These are phyloP conservation scores for Poecilia velifera DNA, from an alignment of 2,797 vertebrate species.

Conservation along the genomic window DNA sequence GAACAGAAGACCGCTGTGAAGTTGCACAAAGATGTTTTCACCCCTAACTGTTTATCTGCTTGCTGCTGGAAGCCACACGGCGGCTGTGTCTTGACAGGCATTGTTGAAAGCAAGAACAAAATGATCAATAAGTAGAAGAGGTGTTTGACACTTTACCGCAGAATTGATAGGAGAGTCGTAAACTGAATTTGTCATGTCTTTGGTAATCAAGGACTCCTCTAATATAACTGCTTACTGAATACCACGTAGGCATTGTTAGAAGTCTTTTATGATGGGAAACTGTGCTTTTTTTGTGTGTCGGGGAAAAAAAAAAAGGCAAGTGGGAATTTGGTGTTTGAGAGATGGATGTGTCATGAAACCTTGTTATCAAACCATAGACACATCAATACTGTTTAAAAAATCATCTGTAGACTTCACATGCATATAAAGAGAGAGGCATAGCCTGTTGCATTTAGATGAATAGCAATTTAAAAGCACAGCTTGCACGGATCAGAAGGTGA, in stretches of 20 bases:
- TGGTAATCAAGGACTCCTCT: slow-evolving; percentile 15
- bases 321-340: slow-evolving; percentile 8
- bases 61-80: background rate
- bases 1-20: slow-evolving; percentile 44
- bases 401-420: background rate
- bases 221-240: background rate
- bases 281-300: background rate
- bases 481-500: slow-evolving; percentile 44
- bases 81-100: background rate
- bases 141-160: slow-evolving; percentile 30
- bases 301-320: background rate
- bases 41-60: background rate
- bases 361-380: slow-evolving; percentile 29
- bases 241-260: background rate
- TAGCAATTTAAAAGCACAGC: slow-evolving; percentile 41
- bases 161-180: slow-evolving; percentile 6
- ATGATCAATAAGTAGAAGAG: slow-evolving; percentile 46
- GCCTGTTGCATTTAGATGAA: slow-evolving; percentile 19
- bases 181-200: background rate
- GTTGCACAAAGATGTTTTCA: slow-evolving; percentile 14
- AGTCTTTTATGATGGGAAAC: slow-evolving; percentile 6
- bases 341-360: slow-evolving; percentile 16
- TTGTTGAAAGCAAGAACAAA: slow-evolving; percentile 33
- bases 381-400: slow-evolving; percentile 26
- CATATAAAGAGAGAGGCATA: slow-evolving; percentile 7